Base-by-base conservation (phyloP, 2,113 vertebrate genomes). In the Peromyscus californicus region DNA sequence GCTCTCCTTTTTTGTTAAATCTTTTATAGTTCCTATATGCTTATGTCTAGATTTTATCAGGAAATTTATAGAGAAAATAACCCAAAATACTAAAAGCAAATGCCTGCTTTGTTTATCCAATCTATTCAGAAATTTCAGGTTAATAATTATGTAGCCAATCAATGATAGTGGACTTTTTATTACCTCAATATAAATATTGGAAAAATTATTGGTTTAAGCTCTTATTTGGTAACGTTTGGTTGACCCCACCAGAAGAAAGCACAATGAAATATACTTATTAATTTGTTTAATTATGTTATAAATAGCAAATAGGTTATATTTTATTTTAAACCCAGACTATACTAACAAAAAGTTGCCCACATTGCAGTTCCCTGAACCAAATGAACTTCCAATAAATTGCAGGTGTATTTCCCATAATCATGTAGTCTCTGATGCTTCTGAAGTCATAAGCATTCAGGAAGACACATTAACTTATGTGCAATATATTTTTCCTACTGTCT, bases 401-500 rank as follows among this genome's bases (percentile, higher is more conserved):
- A 72, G 63, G 36, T 61, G 31, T 94, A 29, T 89, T 89, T 93
- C 24, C 57, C 54, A 90, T 67, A 19, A 76, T 59, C 42, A 59
- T n/a, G 31, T 45, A 87, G 31, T 54, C 59, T 76, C 75, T 29
- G 42, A 91, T 69, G 17, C 31, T 75, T 95, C 33, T 95, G 39
- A 89, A 97, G 79, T 90, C 75, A 78, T 96, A 80, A 19, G 9
- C n/a, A 72, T 39, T 33, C 17, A 72, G 42, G 63, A 97, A 93
- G 67, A 24, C 57, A 90, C n/a, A 86, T 95, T 89, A 90, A 89
- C 48, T 88, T 94, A 82, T 36, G 51, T 65, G 69, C 59, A 90
- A 93, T 95, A 88, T 89, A 42, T 92, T 89, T 89, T 95, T 69
- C 57, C 51, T 80, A 93, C 88, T 90, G 75, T 12, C 29, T 86